phyloP scores from a whole-genome alignment of 2,113 vertebrate species.

The Guaruba guarouba region DNA sequence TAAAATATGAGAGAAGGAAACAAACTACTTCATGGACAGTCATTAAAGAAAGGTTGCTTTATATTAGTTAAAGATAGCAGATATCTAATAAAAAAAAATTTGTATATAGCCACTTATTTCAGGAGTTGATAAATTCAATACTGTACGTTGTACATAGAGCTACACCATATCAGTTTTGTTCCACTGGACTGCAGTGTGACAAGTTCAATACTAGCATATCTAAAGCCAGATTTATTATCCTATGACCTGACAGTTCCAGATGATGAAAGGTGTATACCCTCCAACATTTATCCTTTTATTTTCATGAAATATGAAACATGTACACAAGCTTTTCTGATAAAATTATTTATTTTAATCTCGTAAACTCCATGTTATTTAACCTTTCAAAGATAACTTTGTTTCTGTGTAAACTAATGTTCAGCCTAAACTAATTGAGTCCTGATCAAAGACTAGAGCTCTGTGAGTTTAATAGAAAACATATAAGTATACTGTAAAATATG shows the following conservation, averaged over 20 bases:
- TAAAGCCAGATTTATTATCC: neutral
- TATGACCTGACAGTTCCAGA: neutral
- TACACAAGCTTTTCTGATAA: neutral
- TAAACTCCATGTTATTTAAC: neutral
- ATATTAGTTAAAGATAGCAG: neutral
- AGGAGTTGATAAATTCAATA: neutral
- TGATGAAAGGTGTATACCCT: neutral
- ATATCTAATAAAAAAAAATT: neutral
- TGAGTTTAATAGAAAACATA: neutral
- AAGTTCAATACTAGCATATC: neutral
- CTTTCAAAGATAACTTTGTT: neutral
- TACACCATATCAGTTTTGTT: neutral
- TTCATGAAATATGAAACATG: neutral
- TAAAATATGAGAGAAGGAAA: neutral
- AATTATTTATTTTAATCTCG: neutral
- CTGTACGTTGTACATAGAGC: rapidly evolving
- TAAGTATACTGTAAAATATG: neutral
- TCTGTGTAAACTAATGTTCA: neutral
- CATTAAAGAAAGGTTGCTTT: neutral
- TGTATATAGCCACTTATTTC: neutral
- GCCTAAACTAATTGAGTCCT: neutral
- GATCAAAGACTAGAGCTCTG: neutral
- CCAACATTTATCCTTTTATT: neutral
- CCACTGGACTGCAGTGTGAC: neutral
- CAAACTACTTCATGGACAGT: neutral